Conservation (phyloP, 2,888 invertebrate genomes). For the Chymomyza fuscimana region DNA sequence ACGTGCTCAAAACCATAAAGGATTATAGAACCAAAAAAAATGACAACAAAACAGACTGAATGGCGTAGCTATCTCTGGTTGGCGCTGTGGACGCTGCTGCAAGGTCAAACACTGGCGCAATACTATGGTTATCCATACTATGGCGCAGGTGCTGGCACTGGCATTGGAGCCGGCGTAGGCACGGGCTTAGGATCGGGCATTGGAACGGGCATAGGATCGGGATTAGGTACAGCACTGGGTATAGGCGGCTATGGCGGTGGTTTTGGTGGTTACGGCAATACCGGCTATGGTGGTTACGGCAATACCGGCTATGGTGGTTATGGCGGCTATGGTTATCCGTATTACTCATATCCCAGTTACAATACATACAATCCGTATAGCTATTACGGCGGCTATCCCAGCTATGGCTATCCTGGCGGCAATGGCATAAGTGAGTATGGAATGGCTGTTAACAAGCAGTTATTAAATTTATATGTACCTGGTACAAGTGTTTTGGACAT, state of each 20-base stretch:
- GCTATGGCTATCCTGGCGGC: conserved; percentile 40
- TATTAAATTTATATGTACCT: conserved; percentile 21
- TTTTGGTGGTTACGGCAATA: conserved; percentile 49
- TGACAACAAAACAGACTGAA: conserved; percentile 29
- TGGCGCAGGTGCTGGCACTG: conserved; percentile 28
- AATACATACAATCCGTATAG: conserved; percentile 19
- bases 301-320: conserved; percentile 39
- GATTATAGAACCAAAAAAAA: conserved; percentile 32
- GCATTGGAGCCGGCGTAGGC: background rate
- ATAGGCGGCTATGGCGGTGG: conserved; percentile 31
- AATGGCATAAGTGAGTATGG: conserved; percentile 58
- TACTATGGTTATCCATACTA: conserved; percentile 57
- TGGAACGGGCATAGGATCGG: conserved; percentile 5
- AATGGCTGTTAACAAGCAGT: background rate
- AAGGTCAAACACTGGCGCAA: conserved; percentile 37
- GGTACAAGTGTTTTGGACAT: conserved; percentile 62
- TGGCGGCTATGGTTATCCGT: conserved; percentile 25
- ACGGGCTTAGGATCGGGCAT: background rate
- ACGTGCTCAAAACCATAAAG: conserved; percentile 2
- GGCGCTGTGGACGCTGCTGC: conserved; percentile 29
- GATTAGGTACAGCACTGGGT: background rate
- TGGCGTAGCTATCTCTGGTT: conserved; percentile 27
- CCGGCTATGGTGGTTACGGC: conserved; percentile 49
- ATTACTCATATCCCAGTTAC: conserved; percentile 31
- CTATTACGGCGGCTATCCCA: conserved; percentile 39